Conservation (phyloP, 2,888 invertebrate species). For the Agrotis puta region DNA sequence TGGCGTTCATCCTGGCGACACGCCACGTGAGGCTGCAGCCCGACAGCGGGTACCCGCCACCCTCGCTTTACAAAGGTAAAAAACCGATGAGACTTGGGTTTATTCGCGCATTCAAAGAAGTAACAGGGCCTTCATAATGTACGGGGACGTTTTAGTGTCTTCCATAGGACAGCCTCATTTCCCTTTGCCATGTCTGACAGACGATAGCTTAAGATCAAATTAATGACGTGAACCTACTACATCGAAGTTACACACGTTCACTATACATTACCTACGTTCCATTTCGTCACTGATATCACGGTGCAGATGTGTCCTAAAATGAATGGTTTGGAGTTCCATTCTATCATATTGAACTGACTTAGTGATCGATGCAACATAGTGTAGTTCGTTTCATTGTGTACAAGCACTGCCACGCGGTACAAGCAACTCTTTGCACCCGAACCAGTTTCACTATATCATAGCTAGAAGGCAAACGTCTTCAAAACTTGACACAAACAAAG, state of each 20-base stretch:
- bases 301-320: neutral
- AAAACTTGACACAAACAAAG: conserved; percentile 29
- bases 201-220: too few relatives aligned
- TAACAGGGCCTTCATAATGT: too few relatives aligned
- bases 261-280: too few relatives aligned
- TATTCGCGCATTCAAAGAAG: too few relatives aligned
- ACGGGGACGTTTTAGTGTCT: neutral
- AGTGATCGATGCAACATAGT: neutral
- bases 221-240: too few relatives aligned
- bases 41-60: conserved; percentile 94
- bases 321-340: neutral
- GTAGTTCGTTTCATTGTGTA: neutral
- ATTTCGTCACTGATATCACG: neutral
- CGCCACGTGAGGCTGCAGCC: conserved; percentile 96
- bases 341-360: neutral
- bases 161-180: too few relatives aligned
- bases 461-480: conserved; percentile 33
- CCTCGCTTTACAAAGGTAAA: conserved; percentile 88
- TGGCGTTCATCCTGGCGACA: conserved; percentile 98
- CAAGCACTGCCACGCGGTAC: neutral
- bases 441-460: conserved; percentile 12
- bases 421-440: neutral
- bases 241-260: too few relatives aligned
- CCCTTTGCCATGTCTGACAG: too few relatives aligned
- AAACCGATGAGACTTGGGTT: too few relatives aligned